These are phyloP conservation scores for Piprites chloris DNA, from an alignment of 2,113 vertebrate genomes.

Conservation along the genomic window DNA sequence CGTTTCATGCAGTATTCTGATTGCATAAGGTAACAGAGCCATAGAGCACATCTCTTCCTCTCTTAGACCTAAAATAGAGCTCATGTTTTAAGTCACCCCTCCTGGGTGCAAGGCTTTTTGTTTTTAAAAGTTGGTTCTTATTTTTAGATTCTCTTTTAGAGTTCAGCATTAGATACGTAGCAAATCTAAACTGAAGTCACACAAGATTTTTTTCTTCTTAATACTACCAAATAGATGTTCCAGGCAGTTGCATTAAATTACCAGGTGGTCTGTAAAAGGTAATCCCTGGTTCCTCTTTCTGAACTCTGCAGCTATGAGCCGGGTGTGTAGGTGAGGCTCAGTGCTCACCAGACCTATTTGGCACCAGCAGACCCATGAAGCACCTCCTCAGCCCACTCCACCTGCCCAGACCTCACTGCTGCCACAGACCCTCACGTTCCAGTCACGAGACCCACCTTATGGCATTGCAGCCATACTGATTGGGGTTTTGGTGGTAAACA, in stretches of 20 bases:
- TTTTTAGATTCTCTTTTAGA: not conserved
- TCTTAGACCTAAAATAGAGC: not conserved
- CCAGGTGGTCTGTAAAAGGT: not conserved
- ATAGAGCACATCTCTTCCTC: not conserved
- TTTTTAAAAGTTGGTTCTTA: not conserved
- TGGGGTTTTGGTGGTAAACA: not conserved
- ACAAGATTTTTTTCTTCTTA: not conserved
- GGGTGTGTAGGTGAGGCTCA: accelerated
- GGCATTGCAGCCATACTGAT: not conserved
- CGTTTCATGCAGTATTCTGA: not conserved
- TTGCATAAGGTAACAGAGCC: not conserved
- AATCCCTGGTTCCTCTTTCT: not conserved
- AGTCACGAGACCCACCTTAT: not conserved
- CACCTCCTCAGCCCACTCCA: not conserved
- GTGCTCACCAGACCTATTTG: accelerated
- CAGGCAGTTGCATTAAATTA: not conserved
- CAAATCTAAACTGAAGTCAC: not conserved
- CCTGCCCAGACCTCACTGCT: not conserved
- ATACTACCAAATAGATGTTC: not conserved
- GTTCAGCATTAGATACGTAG: not conserved
- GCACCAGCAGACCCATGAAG: accelerated
- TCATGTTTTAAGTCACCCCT: not conserved
- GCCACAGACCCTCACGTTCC: not conserved
- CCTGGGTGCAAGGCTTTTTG: not conserved
- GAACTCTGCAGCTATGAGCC: not conserved